Evolutionary conservation across 2,888 invertebrate species (phyloP).

Genomic region (Eledona agricola): DNA sequence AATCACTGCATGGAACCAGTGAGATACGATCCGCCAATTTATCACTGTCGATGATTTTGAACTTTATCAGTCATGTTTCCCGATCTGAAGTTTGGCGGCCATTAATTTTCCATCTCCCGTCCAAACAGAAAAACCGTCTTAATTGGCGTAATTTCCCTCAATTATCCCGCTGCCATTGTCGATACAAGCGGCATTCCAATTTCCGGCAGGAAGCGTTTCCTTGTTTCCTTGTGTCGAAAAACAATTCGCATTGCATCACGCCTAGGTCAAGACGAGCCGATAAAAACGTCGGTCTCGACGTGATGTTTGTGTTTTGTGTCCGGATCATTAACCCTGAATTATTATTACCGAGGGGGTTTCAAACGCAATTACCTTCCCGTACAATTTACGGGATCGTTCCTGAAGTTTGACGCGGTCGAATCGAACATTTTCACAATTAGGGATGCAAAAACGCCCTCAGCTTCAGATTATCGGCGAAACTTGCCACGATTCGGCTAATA

Average conservation of each 20-base stretch:
- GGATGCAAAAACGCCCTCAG: constrained; percentile 45
- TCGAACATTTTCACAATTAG: constrained; percentile 29
- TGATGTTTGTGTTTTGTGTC: constrained; percentile 31
- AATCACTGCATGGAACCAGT: constrained; percentile 23
- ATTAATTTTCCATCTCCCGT: constrained; percentile 21
- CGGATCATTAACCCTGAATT: constrained; percentile 32
- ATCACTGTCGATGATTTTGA: constrained; percentile 31
- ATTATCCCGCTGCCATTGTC: constrained; percentile 16
- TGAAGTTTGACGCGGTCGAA: constrained; percentile 18
- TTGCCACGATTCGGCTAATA: constrained; percentile 41
- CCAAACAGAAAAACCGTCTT: constrained; percentile 6
- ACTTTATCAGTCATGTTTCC: constrained; percentile 28
- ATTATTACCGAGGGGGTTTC: constrained; percentile 28
- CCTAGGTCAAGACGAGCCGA: constrained; percentile 20
- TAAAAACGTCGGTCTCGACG: constrained; percentile 32
- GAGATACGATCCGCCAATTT: constrained; percentile 21
- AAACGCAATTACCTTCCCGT: constrained; percentile 23
- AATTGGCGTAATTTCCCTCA: constrained; percentile 28
- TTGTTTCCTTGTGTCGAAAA: constrained; percentile 25
- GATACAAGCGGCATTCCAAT: constrained; percentile 16
- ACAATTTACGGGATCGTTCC: constrained; percentile 24
- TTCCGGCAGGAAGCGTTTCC: constrained; percentile 24
- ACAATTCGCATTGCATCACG: constrained; percentile 23
- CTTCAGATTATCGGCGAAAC: constrained; percentile 45
- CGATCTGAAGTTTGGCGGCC: constrained; percentile 16